Percentiles rank a stretch among this genome's conserved stretches.
Conservation (phyloP, 2,888 invertebrate species). For the Standfussiana lucernea region DNA sequence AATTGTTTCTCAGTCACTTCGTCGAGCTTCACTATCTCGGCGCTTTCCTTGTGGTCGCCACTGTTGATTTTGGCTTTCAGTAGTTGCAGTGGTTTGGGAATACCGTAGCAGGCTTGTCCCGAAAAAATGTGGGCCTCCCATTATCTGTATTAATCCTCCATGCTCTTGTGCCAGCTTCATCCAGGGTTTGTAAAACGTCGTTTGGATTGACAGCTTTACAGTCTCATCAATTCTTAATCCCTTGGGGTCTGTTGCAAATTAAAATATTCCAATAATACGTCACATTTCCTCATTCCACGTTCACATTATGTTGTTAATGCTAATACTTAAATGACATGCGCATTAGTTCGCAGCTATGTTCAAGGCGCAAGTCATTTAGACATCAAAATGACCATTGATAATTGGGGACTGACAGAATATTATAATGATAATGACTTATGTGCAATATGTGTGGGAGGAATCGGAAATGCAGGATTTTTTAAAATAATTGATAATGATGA, state of each 20-base stretch:
- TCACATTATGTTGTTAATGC: conserved; percentile 34
- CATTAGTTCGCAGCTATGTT: conserved; percentile 47
- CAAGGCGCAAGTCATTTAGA: conserved; percentile 52
- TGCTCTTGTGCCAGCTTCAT: not conserved
- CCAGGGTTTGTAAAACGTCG: not conserved
- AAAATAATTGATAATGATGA: conserved; percentile 9
- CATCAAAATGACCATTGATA: conserved; percentile 42
- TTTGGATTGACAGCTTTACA: not conserved
- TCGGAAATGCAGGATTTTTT: conserved; percentile 22
- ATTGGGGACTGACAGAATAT: conserved; percentile 42
- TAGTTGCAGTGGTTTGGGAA: too few species aligned
- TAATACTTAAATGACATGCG: conserved; percentile 42
- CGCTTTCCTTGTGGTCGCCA: too few species aligned
- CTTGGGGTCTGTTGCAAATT: not conserved
- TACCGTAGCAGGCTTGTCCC: too few species aligned
- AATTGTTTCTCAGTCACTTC: too few species aligned
- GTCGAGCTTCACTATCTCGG: too few species aligned
- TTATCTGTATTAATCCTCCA: not conserved
- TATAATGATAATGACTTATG: conserved; percentile 48
- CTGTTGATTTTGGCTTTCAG: too few species aligned
- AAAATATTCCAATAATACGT: conserved; percentile 4
- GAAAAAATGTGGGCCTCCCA: too few species aligned
- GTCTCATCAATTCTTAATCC: not conserved
- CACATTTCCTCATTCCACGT: conserved; percentile 32
- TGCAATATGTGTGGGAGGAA: conserved; percentile 35